Base-by-base conservation (phyloP, 2,888 invertebrate genomes). In the Rugalucina vietnamica region DNA sequence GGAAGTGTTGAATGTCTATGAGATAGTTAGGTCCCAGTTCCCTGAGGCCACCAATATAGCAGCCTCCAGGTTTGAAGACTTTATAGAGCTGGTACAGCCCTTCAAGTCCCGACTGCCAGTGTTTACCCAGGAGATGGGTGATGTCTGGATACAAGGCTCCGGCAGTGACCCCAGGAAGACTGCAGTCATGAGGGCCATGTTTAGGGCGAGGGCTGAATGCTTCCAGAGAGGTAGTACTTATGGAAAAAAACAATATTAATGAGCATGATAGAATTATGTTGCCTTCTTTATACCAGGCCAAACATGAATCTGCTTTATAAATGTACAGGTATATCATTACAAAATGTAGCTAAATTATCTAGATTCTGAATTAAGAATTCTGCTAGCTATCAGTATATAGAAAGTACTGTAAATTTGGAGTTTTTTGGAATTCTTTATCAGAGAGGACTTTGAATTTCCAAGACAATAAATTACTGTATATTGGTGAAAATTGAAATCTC, bases 61-160 rank as follows among this genome's bases (percentile, higher is more conserved):
- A 69, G 93, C 93, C 0, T 91, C 92, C 8, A 90, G 90, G 0
- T 89, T 93, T 82, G 94, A 93, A 71, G 83, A 89, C 29, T 93
- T 91, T 83, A 85, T 89, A 18, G 86, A 78, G 8, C 83, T 83
- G 27, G 72, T 90, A 27, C 75, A 86, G 36, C 80, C 87, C 18
- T 80, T 91, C 43, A 85, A 88, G 65, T 79, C 84, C 21, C 71
- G 86, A 54, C 80, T 92, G 8, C 92, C 92, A 21, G 83, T 91
- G 36, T 84, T 93, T 27, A 86, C 85, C 4, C 87, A 90, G 75
- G 92, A 93, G 80, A 89, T 94, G 37, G 93, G 94, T 0, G 94
- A 94, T 86, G 93, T 92, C 0, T 94, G 94, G 94, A 93, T 94
- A 32, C 92, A 92, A 74, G 94, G 94, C 43, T 88, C 90, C 18